These are phyloP conservation scores for Eupristina koningsbergeri DNA, from an alignment of 1,140 invertebrate species.

Conservation along the genomic window DNA sequence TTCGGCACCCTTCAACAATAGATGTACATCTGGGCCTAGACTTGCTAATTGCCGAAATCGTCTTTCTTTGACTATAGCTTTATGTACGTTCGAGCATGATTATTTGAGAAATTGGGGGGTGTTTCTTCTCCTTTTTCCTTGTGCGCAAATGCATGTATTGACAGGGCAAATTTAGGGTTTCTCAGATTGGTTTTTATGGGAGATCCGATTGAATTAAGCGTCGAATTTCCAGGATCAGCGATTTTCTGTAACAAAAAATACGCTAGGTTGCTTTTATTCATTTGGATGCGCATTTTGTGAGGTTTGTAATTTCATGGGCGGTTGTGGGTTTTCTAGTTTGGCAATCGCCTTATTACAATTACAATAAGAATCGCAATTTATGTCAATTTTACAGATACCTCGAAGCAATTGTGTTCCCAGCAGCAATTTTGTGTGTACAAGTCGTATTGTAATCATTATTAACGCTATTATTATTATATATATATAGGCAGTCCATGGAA, in stretches of 20 bases:
- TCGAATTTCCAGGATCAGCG: background rate
- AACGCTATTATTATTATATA: background rate
- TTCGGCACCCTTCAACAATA: background rate
- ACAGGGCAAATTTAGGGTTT: too few species aligned
- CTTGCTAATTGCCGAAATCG: constrained; percentile 18
- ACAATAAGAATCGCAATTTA: constrained; percentile 15
- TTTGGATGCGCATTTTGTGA: background rate
- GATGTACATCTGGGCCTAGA: background rate
- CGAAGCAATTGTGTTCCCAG: background rate
- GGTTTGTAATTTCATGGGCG: background rate
- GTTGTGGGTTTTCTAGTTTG: background rate
- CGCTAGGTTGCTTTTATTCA: background rate
- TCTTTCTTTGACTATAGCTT: constrained; percentile 22
- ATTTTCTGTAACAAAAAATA: background rate
- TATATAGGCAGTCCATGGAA: background rate
- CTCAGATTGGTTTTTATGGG: background rate
- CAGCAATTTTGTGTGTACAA: background rate
- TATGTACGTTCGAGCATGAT: background rate
- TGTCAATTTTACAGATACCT: background rate
- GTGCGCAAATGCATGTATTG: background rate
- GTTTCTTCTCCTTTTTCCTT: background rate
- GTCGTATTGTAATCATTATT: background rate
- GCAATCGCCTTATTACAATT: background rate
- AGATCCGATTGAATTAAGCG: constrained; percentile 6
- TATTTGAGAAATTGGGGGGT: background rate